Conservation (phyloP, 2,113 vertebrate genomes). For the Mirza zaza region DNA sequence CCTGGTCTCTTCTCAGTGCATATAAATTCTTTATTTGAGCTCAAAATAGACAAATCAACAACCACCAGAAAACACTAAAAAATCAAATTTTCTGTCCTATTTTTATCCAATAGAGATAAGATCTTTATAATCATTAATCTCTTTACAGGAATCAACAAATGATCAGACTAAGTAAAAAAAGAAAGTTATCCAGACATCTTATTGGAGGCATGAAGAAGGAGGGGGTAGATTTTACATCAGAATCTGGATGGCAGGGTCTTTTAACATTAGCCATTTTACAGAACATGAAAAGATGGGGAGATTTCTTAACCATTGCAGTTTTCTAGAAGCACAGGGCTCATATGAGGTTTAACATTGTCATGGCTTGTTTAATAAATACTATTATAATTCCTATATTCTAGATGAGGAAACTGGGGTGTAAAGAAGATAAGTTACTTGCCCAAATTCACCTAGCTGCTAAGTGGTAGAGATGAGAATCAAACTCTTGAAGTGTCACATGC, state of each 20-base stretch:
- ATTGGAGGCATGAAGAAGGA: too few relatives aligned
- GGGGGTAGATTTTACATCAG: not conserved
- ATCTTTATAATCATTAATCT: not conserved
- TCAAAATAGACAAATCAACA: not conserved
- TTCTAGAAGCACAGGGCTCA: not conserved
- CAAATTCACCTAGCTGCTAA: not conserved
- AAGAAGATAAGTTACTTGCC: not conserved
- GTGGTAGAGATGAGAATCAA: not conserved
- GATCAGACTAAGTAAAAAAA: not conserved
- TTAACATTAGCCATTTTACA: not conserved
- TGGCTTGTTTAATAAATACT: not conserved
- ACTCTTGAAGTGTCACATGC: not conserved
- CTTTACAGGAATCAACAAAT: not conserved
- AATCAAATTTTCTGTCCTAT: not conserved
- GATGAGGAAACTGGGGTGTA: not conserved
- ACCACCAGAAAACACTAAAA: not conserved
- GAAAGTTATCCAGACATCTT: not conserved
- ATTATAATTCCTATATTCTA: not conserved
- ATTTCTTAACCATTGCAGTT: not conserved
- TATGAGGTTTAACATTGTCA: not conserved
- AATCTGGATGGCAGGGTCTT: accelerated
- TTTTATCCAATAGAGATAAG: not conserved
- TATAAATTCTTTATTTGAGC: not conserved
- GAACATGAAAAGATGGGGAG: not conserved
- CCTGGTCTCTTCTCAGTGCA: not conserved